Conservation (phyloP, 2,797 vertebrate genomes). For the Sebastes minor region DNA sequence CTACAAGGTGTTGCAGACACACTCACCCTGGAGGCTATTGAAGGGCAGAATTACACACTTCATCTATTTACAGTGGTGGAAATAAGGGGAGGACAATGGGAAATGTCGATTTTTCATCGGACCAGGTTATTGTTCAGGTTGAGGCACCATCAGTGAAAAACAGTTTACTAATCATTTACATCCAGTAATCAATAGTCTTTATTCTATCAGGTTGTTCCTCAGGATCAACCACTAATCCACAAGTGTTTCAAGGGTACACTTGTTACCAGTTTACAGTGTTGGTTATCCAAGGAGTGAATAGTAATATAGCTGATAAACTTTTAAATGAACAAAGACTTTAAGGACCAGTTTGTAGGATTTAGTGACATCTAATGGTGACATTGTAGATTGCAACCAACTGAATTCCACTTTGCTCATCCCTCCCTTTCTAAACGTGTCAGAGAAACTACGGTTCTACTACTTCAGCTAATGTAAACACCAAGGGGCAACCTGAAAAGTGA, state of each 20-base stretch:
- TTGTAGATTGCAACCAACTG: not conserved
- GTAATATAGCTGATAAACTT: not conserved
- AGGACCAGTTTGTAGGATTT: not conserved
- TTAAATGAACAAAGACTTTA: not conserved
- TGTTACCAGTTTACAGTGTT: slow-evolving; percentile 35
- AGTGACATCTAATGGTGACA: not conserved
- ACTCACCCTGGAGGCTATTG: not conserved
- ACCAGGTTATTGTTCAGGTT: not conserved
- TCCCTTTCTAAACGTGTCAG: not conserved
- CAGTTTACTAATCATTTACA: not conserved
- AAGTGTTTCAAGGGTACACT: not conserved
- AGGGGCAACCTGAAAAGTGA: not conserved
- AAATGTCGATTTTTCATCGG: not conserved
- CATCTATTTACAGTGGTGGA: not conserved
- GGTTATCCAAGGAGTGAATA: not conserved
- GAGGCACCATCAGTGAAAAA: not conserved
- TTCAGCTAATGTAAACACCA: rapidly evolving
- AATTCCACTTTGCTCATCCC: not conserved
- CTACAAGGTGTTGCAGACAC: slow-evolving; percentile 4
- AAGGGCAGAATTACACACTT: not conserved
- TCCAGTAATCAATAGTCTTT: not conserved
- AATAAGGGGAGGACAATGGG: not conserved
- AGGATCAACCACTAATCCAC: not conserved
- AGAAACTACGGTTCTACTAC: not conserved
- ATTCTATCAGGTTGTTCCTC: not conserved